These are phyloP conservation scores for Pelodiscus sinensis DNA, from an alignment of 2,113 vertebrate genomes.

Conservation along the genomic window DNA sequence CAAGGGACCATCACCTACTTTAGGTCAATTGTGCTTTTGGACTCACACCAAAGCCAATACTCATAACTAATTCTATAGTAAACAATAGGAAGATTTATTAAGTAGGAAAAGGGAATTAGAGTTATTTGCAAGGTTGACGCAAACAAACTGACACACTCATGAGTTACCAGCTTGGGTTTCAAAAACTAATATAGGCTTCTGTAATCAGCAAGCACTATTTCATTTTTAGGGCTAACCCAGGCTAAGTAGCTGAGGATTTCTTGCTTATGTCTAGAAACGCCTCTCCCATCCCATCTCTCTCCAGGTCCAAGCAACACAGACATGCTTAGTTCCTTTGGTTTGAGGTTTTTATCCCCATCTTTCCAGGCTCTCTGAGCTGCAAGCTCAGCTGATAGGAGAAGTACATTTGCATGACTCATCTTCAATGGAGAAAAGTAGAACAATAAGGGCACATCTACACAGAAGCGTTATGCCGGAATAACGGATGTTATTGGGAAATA, in stretches of 20 bases:
- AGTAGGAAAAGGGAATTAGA: not conserved
- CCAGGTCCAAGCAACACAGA: not conserved
- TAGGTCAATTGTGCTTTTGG: not conserved
- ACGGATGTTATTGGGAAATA: too few relatives aligned
- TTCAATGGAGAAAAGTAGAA: too few relatives aligned
- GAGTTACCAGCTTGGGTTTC: not conserved
- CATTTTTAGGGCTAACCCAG: not conserved
- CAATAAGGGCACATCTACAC: too few relatives aligned
- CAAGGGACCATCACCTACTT: not conserved
- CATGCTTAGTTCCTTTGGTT: not conserved
- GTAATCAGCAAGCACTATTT: not conserved
- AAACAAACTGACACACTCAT: not conserved
- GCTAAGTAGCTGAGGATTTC: not conserved
- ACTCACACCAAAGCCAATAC: not conserved
- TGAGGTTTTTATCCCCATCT: not conserved
- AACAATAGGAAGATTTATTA: not conserved
- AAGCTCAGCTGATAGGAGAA: too few relatives aligned
- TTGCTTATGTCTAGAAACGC: not conserved
- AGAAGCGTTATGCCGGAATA: too few relatives aligned
- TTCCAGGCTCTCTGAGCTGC: too few relatives aligned
- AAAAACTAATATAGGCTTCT: not conserved
- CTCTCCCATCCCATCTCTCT: rapidly evolving
- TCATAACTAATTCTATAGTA: not conserved
- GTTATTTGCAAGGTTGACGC: not conserved
- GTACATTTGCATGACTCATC: not conserved